Percentiles rank a stretch among this genome's conserved stretches.
These are phyloP conservation scores for Gallinago stenura DNA, from an alignment of 2,797 vertebrate genomes.

Conservation along the genomic window DNA sequence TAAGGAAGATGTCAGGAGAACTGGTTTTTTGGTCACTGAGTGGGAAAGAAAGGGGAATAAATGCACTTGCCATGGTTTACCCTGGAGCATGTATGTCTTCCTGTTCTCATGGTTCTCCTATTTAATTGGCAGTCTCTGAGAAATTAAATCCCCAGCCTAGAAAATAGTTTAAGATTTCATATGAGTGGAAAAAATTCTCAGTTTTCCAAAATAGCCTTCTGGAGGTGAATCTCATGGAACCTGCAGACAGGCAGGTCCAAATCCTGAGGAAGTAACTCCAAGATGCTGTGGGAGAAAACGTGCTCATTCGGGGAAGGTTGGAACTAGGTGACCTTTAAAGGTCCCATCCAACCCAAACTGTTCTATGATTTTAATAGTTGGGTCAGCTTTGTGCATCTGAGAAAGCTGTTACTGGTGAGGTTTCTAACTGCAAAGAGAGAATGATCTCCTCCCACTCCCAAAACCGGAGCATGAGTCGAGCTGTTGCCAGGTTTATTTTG, in stretches of 20 bases:
- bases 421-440: not conserved
- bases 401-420: not conserved
- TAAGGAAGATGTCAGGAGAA: not conserved
- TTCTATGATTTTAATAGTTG: not conserved
- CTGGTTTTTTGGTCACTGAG: not conserved
- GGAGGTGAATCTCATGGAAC: not conserved
- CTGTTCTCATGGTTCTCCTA: not conserved
- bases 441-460: not conserved
- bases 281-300: not conserved
- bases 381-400: not conserved
- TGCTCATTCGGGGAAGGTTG: not conserved
- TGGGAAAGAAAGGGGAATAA: not conserved
- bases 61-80: not conserved
- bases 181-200: not conserved
- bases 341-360: not conserved
- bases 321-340: not conserved
- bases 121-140: not conserved
- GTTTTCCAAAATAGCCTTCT: not conserved
- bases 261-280: not conserved
- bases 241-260: not conserved
- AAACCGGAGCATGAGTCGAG: not conserved
- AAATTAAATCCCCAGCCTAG: not conserved
- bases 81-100: not conserved
- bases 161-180: not conserved
- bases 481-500: slow-evolving; percentile 27